These are phyloP conservation scores for Equus quagga DNA, from an alignment of 2,113 vertebrate species.

Conservation along the genomic window DNA sequence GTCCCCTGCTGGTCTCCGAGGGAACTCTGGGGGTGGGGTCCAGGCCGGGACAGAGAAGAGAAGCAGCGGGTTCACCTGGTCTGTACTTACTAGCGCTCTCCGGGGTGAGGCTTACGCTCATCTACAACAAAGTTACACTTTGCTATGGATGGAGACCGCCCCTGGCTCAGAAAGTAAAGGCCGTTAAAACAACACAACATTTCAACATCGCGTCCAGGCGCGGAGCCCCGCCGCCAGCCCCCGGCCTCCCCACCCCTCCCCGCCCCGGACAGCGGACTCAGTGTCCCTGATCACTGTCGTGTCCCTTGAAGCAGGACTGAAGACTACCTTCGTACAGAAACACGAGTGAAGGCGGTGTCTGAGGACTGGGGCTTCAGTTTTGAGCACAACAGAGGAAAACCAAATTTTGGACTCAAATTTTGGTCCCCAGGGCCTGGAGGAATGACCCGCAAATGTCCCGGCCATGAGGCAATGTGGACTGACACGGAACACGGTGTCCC, in stretches of 20 bases:
- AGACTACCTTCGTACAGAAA: fast-evolving
- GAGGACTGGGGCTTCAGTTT: fast-evolving
- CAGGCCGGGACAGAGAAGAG: constrained; percentile 53
- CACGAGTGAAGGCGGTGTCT: fast-evolving
- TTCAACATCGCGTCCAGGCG: constrained; percentile 83
- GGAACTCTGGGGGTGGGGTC: background rate
- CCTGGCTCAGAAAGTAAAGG: constrained; percentile 90
- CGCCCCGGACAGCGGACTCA: background rate
- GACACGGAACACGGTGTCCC: fast-evolving
- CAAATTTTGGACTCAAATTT: background rate
- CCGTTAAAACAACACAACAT: constrained; percentile 89
- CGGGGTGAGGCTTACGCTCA: constrained; percentile 95
- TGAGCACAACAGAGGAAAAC: background rate
- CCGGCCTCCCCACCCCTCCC: background rate
- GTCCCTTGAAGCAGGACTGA: fast-evolving
- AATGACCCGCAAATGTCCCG: fast-evolving
- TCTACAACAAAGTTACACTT: constrained; percentile 98
- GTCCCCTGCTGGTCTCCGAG: background rate
- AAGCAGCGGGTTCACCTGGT: constrained; percentile 92
- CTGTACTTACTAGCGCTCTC: constrained; percentile 96
- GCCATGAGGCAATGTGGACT: fast-evolving
- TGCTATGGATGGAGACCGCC: constrained; percentile 94
- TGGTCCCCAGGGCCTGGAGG: background rate
- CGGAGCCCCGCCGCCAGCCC: background rate
- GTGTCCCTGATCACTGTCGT: fast-evolving